Conservation (phyloP, 2,113 vertebrate genomes). For the Psammodynastes pulverulentus region DNA sequence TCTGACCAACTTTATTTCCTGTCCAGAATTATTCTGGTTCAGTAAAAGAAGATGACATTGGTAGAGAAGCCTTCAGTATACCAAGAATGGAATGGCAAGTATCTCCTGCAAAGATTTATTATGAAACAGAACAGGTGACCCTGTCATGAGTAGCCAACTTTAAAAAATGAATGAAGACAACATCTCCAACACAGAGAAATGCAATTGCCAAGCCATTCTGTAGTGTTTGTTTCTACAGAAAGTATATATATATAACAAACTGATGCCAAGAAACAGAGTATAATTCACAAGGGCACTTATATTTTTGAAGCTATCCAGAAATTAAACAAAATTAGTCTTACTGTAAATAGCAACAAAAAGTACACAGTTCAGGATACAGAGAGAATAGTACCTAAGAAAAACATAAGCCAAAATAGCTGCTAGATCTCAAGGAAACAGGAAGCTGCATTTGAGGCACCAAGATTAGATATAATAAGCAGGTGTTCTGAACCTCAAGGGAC, state of each 20-base stretch:
- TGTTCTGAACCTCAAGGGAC: constrained; percentile 49
- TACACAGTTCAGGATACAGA: not conserved
- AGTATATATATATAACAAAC: not conserved
- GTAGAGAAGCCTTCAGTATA: not conserved
- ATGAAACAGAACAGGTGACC: not conserved
- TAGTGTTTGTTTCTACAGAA: not conserved
- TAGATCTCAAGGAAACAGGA: constrained; percentile 30
- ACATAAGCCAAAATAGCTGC: constrained; percentile 12
- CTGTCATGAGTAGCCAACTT: not conserved
- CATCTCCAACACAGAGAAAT: not conserved
- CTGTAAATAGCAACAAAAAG: not conserved
- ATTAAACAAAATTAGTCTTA: not conserved
- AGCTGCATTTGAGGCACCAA: constrained; percentile 37
- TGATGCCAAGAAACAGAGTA: not conserved
- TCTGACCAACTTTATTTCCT: constrained; percentile 48
- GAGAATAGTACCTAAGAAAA: constrained; percentile 3
- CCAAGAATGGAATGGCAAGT: not conserved
- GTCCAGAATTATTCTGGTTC: constrained; percentile 41
- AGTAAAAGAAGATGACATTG: constrained; percentile 19
- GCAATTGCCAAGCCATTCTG: not conserved
- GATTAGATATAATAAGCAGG: constrained; percentile 57
- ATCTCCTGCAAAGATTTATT: not conserved
- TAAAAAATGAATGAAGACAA: not conserved
- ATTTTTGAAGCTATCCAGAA: not conserved
- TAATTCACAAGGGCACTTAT: not conserved